A percentile compares a stretch with the other conserved stretches of the same genome.
These are phyloP conservation scores for Gymnocypris eckloni DNA, from an alignment of 2,797 vertebrate genomes.

Conservation along the genomic window DNA sequence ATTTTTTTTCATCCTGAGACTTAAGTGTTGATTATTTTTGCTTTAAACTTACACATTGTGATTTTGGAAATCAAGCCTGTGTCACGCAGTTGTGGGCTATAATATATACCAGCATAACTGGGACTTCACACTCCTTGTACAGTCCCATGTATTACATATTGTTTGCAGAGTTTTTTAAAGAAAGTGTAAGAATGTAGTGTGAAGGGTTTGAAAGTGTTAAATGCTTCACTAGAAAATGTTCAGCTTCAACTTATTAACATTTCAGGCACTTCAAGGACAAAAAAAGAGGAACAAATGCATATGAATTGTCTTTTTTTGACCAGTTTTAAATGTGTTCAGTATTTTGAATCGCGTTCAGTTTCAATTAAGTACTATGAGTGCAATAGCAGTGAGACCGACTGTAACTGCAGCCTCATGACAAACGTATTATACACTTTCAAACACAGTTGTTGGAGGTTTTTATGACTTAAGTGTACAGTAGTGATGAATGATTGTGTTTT, in stretches of 20 bases:
- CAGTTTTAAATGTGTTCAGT: neutral
- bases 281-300: neutral
- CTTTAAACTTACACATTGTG: neutral
- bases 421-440: neutral
- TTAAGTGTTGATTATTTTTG: neutral
- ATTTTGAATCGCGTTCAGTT: neutral
- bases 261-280: neutral
- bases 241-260: neutral
- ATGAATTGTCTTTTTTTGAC: neutral
- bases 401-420: neutral
- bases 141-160: neutral
- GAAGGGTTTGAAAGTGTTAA: neutral
- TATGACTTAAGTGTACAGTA: no score
- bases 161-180: neutral
- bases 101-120: neutral
- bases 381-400: neutral
- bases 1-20: neutral
- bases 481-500: no score
- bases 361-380: conserved; percentile 6
- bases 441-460: no score
- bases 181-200: neutral
- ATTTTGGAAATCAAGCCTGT: neutral
- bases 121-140: neutral
- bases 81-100: neutral
- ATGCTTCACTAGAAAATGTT: neutral